Evolutionary conservation across 2,113 vertebrate species (phyloP), one percentile per base, ranked within the genome.

Genomic region (Mormoops blainvillei): DNA sequence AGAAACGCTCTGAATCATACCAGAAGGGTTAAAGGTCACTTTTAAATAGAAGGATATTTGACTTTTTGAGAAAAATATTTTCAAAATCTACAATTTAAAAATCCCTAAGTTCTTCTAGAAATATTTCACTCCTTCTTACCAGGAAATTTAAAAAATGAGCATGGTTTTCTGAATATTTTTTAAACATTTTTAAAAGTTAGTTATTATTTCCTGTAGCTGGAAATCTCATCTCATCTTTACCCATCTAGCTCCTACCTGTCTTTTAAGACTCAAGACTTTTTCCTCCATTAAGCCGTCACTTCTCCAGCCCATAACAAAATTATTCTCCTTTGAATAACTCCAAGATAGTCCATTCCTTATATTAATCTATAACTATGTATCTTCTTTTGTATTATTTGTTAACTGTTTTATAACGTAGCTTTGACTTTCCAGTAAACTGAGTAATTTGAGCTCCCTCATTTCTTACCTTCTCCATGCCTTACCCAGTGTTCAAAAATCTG

Each of bases 1-100:
- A 93, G 87, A 94, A 63, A 82, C 50, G 76, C 96, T 98, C 84
- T 91, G 83, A 90, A 93, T 38, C 4, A 1, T 82, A 74, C 85
- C 33, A 92, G 1, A 91, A 95, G 71, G 83, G 36, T 2, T n/a
- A 95, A 87, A 43, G 58, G n/a, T 56, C 94, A 86, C 45, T 94
- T 61, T 80, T 73, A 84, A 96, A 88, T 6, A 94, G 7, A 86
- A 85, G 10, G 84, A 80, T 70, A 85, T 54, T 94, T 97, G 89
- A 73, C 67, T 50, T 73, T 76, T 95, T 91, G 67, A 91, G 78
- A 96, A 97, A 89, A 97, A 96, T 3, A 45, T 4, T 28, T 28
- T 28, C 63, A 52, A 97, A 65, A 50, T 87, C 12, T 65, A 4
- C 18, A 33, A 67, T 84, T 94, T 87, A 70, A 18, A 58, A 77